Base-by-base conservation (phyloP, 2,113 vertebrate species). In the Pitta sordida region DNA sequence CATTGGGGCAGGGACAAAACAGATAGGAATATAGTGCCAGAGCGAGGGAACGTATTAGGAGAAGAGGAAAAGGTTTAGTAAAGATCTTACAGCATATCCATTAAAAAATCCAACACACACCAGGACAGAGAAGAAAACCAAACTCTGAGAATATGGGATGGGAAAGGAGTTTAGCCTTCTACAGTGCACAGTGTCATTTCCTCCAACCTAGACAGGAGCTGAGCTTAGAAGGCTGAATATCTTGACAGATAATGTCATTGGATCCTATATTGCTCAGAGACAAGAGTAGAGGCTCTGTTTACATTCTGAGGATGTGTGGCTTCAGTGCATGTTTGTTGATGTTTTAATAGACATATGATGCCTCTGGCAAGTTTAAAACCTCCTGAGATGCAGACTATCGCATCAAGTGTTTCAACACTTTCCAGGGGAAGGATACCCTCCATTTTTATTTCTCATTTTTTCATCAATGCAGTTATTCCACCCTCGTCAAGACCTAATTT, bases 341-440 rank as follows among this genome's bases (percentile, higher is more conserved):
- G 43, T 92, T 94, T 88, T 85, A 86, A 59, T 59, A 78, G 63
- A 82, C 34, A n/a, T 87, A 80, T 26, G 3, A 77, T 70, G 51
- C 87, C 78, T 91, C 93, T 95, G 87, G 94, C 95, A 96, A 94
- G 93, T 95, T 96, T 95, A 94, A 95, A 94, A 96, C 90, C 48
- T 93, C 70, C 84, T 88, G 83, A 88, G 90, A 91, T 90, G 94
- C 88, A 87, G 55, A 80, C 80, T 56, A 58, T 58, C 0, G 32
- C 89, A 90, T 95, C 96, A 65, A 22, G 49, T 85, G 85, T 96
- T 96, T 94, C 70, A 90, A 87, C 58, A 78, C 79, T 95, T 97
- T 71, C 94, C 90, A 96, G 94, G 63, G 83, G 77, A 88, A 94
- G 30, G 70, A 78, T 36, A 62, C 49, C 32, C 27, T 73, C 63